Evolutionary conservation across 2,113 vertebrate species (phyloP), one percentile per base, ranked within the genome.

Genomic region (Peromyscus leucopus): DNA sequence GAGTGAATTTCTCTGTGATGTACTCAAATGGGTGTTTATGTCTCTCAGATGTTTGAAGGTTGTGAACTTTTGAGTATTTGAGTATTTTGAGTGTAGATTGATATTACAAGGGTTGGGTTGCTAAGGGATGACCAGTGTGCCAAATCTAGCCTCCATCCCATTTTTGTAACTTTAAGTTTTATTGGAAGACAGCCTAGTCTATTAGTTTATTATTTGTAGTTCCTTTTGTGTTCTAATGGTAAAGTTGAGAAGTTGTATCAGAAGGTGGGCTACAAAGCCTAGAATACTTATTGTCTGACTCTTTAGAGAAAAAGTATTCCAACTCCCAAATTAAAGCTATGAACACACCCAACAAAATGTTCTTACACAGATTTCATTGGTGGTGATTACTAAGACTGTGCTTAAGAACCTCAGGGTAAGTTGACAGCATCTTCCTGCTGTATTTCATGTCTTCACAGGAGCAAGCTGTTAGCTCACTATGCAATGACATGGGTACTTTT

Each of bases 141-240:
- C 74, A 63, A 61, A 74, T 89, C 46, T 19, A 91, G 65, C 42
- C 11, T 88, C 42, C n/a, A 72, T 55, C 51, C 46, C 80, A 39
- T 26, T 97, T 94, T 92, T 63, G 24, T 94, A 96, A 93, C 76
- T 95, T 63, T 63, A 90, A 57, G 15, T 92, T 93, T 82, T 85
- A 55, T 36, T 89, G 72, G 65, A 97, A 82, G 39, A 91, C 17
- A 96, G 61, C 26, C 9, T 57, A 61, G 2, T 39, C 72, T 51
- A 11, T 88, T 92, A n/a, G 92, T 88, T 93, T 82, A 7, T 92
- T 92, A 13, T 90, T 61, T 63, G 24, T 63, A 65, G 15, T 48
- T 96, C 46, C 75, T 95, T 67, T 95, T 75, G 22, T 59, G n/a
- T 51, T 86, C 5, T 1, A 33, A 1, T 51, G 61, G 63, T 82